These are phyloP conservation scores for Holothuria glaberrima DNA, from an alignment of 35 echinoderm and acorn worm genomes.

Conservation along the genomic window DNA sequence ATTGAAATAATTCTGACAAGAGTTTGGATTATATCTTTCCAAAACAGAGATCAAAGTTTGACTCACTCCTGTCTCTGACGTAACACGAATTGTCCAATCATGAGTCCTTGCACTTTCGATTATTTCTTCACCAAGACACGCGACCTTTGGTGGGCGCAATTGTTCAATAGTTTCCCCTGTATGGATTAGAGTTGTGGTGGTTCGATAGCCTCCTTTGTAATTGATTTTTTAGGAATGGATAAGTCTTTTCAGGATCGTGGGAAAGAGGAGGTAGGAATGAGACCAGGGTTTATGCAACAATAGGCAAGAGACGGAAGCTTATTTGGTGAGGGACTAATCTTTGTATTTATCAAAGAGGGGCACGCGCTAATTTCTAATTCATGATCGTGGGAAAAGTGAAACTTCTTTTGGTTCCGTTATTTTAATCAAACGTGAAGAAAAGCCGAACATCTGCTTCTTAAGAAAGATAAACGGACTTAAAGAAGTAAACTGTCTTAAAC, in stretches of 20 bases:
- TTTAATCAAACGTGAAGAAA: too few relatives aligned
- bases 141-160: neutral
- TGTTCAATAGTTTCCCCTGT: neutral
- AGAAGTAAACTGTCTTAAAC: too few relatives aligned
- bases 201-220: constrained; percentile 15
- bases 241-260: constrained; percentile 17
- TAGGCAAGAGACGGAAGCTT: neutral
- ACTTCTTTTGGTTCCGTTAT: neutral
- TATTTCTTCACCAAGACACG: neutral
- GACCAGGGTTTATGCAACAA: constrained; percentile 1
- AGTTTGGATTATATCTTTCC: neutral
- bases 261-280: neutral
- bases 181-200: neutral
- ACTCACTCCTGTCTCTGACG: neutral
- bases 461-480: too few relatives aligned
- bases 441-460: too few relatives aligned
- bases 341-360: neutral
- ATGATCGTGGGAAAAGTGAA: constrained; percentile 29
- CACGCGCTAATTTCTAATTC: constrained; percentile 15
- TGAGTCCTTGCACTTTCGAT: neutral
- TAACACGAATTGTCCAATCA: constrained; percentile 10
- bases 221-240: neutral
- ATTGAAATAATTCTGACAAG: neutral
- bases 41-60: neutral
- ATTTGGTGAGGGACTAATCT: neutral